Evolutionary conservation across 2,888 invertebrate species (phyloP).

Genomic region (Abrostola tripartita): DNA sequence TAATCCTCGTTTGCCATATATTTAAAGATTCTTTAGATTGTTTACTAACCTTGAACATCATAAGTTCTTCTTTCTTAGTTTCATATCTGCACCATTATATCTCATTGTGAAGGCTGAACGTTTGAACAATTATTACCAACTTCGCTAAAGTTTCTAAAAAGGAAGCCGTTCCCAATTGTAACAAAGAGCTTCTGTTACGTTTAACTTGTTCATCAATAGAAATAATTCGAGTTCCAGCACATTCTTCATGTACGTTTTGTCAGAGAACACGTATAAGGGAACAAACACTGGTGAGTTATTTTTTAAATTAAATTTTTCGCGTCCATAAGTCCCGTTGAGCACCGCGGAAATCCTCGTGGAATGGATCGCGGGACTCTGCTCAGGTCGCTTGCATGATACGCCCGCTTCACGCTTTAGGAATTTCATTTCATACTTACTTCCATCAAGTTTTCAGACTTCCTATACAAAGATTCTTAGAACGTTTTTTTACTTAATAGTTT

Average conservation of each 20-base stretch:
- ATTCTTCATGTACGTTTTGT: constrained; percentile 15
- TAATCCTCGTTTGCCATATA: too few species aligned
- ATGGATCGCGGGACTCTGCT: constrained; percentile 58
- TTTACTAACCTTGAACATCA: neutral
- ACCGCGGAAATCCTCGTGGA: constrained; percentile 60
- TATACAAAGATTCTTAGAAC: constrained; percentile 23
- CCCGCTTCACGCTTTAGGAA: constrained; percentile 52
- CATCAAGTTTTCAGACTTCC: constrained; percentile 30
- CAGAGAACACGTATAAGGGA: constrained; percentile 14
- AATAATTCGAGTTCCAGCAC: neutral
- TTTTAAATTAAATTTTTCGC: constrained; percentile 74
- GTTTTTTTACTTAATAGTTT: too few species aligned
- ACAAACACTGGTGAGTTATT: constrained; percentile 60
- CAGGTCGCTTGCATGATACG: constrained; percentile 46
- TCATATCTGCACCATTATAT: neutral
- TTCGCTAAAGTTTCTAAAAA: constrained; percentile 5
- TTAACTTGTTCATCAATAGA: constrained; percentile 9
- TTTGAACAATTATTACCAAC: constrained; percentile 9
- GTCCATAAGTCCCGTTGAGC: constrained; percentile 62
- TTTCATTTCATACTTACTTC: constrained; percentile 59
- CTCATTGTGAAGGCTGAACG: neutral
- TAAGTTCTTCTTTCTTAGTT: constrained; percentile 2
- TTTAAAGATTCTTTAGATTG: too few species aligned
- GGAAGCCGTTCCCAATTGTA: constrained; percentile 5
- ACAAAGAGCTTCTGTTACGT: neutral